Evolutionary conservation across 2,797 vertebrate genomes (phyloP).

Genomic region (Rhinogobio ventralis): DNA sequence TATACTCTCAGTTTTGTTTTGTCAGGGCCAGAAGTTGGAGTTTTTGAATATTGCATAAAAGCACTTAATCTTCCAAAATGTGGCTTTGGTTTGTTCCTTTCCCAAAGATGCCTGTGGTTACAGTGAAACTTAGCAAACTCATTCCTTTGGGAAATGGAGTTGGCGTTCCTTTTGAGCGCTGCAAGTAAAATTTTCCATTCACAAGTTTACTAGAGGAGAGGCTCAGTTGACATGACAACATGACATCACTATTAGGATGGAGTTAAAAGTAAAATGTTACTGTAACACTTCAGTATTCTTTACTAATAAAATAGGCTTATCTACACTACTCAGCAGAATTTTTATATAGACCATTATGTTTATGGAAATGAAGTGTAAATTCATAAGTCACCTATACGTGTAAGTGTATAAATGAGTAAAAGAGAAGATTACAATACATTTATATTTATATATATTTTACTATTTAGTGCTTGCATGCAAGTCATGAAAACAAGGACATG

Average conservation of each 20-base stretch:
- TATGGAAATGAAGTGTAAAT: background rate
- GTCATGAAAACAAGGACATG: background rate
- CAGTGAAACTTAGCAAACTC: slow-evolving; percentile 49
- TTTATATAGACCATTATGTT: background rate
- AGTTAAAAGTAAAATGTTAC: slow-evolving; percentile 18
- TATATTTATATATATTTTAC: background rate
- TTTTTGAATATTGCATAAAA: slow-evolving; percentile 52
- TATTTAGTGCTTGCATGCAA: slow-evolving; percentile 21
- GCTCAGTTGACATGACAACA: slow-evolving; percentile 19
- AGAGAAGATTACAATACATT: background rate
- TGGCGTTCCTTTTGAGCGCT: slow-evolving; percentile 36
- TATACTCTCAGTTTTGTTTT: background rate
- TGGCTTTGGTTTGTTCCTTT: slow-evolving; percentile 58
- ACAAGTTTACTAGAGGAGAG: slow-evolving; percentile 32
- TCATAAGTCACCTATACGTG: background rate
- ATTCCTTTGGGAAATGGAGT: slow-evolving; percentile 47
- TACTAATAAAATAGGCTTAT: slow-evolving; percentile 4
- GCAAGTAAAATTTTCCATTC: slow-evolving; percentile 52
- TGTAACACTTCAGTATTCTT: background rate
- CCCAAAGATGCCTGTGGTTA: slow-evolving; percentile 57
- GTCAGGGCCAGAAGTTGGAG: background rate
- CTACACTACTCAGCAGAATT: background rate
- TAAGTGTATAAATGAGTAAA: background rate
- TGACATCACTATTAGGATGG: background rate
- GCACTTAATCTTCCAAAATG: slow-evolving; percentile 42